Conservation (phyloP, 2,113 vertebrate genomes). For the Aldabrachelys gigantea region DNA sequence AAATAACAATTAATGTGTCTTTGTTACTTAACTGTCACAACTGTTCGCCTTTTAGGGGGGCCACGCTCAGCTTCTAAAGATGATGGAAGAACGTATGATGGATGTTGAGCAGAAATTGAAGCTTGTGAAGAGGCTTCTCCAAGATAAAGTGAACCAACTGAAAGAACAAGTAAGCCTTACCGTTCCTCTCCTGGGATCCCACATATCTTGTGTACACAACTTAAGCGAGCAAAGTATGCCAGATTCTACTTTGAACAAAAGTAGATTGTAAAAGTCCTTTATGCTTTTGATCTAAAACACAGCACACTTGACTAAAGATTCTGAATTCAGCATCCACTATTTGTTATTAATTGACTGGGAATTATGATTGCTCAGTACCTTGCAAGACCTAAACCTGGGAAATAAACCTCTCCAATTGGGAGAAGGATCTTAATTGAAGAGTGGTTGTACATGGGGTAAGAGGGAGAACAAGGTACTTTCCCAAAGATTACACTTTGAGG, state of each 20-base stretch:
- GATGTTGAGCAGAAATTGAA: constrained; percentile 92
- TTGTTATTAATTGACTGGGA: background rate
- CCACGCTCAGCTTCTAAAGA: constrained; percentile 82
- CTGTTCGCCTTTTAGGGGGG: constrained; percentile 79
- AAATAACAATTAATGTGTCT: background rate
- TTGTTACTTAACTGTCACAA: constrained; percentile 22
- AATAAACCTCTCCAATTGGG: background rate
- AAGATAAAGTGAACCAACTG: constrained; percentile 93
- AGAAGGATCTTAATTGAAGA: background rate
- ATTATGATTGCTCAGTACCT: background rate
- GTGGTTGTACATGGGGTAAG: background rate
- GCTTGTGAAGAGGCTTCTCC: constrained; percentile 92
- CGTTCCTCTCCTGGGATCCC: background rate
- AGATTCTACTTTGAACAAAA: background rate
- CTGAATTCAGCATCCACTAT: background rate
- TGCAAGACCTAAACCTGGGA: background rate
- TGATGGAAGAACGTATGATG: constrained; percentile 92
- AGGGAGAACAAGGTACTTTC: background rate
- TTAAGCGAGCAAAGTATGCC: background rate
- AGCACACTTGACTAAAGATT: accelerated
- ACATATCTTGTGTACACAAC: background rate
- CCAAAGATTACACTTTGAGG: background rate
- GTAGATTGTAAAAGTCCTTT: background rate
- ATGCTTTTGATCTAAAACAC: background rate
- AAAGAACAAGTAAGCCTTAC: constrained; percentile 89